Conservation (phyloP, 2,113 vertebrate genomes). For the Thinocorus orbignyianus region DNA sequence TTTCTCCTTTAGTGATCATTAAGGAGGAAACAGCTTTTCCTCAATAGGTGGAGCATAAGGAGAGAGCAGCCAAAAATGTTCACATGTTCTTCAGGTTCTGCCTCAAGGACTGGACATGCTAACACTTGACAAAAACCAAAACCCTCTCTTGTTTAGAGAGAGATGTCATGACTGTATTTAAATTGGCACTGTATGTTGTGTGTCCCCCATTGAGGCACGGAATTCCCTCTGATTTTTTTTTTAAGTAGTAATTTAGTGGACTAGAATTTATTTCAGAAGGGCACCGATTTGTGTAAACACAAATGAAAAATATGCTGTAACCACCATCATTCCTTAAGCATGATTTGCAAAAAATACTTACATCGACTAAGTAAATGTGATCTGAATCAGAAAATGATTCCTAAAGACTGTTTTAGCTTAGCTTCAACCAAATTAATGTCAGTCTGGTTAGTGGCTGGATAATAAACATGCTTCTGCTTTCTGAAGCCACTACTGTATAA, state of each 20-base stretch:
- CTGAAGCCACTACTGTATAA: conserved; percentile 68
- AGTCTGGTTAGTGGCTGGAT: conserved; percentile 64
- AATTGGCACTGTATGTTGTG: background rate
- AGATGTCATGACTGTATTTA: background rate
- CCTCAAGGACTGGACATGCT: background rate
- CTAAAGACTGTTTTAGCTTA: conserved; percentile 45
- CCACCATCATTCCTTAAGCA: background rate
- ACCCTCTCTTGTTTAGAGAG: background rate
- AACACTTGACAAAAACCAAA: background rate
- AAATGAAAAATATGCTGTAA: background rate
- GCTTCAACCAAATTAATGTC: conserved; percentile 60
- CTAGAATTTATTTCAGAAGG: background rate
- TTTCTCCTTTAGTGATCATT: background rate
- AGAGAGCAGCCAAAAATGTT: background rate
- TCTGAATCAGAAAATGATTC: conserved; percentile 52
- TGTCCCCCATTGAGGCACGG: background rate
- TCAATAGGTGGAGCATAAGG: background rate
- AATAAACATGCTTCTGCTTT: conserved; percentile 65
- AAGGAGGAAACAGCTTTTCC: background rate
- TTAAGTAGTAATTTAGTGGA: background rate
- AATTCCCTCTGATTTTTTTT: background rate
- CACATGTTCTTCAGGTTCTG: rapidly evolving
- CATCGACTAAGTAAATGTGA: conserved; percentile 18
- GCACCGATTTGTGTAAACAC: background rate
- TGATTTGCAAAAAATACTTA: conserved; percentile 52